A percentile compares a stretch with the other conserved stretches of the same genome.
Conservation (phyloP, 1,140 invertebrate genomes). For the Parapsyche elsis region DNA sequence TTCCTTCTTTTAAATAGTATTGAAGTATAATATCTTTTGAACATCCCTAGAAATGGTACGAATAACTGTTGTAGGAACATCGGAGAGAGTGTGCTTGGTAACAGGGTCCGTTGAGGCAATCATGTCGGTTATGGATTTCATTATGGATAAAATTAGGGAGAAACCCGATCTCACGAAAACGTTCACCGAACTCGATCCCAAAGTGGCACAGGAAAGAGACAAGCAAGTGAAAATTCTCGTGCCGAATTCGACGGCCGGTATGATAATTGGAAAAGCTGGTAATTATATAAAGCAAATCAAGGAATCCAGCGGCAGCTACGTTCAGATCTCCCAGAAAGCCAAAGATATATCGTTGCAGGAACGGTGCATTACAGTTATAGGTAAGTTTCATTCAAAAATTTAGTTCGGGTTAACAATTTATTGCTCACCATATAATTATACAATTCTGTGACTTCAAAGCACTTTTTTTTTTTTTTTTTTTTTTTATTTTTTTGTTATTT, state of each 20-base stretch:
- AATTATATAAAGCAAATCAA: slow-evolving; percentile 99
- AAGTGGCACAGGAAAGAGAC: slow-evolving; percentile 80
- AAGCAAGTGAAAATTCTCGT: slow-evolving; percentile 97
- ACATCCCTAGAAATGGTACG: not conserved
- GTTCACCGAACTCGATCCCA: slow-evolving; percentile 76
- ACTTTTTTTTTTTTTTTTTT: not conserved
- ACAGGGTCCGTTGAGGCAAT: slow-evolving; percentile 94
- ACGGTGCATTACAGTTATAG: slow-evolving; percentile 96
- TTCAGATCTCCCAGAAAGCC: slow-evolving; percentile 98
- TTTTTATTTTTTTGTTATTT: not conserved
- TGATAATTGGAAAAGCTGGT: slow-evolving; percentile 99
- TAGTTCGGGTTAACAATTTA: not conserved
- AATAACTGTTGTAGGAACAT: slow-evolving; percentile 82
- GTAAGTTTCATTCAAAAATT: slow-evolving; percentile 65
- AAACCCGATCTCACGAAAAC: slow-evolving; percentile 93
- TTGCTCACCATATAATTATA: not conserved
- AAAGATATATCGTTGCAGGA: slow-evolving; percentile 96
- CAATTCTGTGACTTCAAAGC: not conserved
- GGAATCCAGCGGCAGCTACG: slow-evolving; percentile 96
- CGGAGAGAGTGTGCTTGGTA: slow-evolving; percentile 96
- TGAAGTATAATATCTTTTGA: not conserved
- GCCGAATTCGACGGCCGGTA: slow-evolving; percentile 97
- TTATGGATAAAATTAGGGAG: slow-evolving; percentile 98
- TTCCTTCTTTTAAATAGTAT: not conserved
- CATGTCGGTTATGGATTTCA: slow-evolving; percentile 93